These are phyloP conservation scores for Atrichornis clamosus DNA, from an alignment of 2,113 vertebrate species.

Conservation along the genomic window DNA sequence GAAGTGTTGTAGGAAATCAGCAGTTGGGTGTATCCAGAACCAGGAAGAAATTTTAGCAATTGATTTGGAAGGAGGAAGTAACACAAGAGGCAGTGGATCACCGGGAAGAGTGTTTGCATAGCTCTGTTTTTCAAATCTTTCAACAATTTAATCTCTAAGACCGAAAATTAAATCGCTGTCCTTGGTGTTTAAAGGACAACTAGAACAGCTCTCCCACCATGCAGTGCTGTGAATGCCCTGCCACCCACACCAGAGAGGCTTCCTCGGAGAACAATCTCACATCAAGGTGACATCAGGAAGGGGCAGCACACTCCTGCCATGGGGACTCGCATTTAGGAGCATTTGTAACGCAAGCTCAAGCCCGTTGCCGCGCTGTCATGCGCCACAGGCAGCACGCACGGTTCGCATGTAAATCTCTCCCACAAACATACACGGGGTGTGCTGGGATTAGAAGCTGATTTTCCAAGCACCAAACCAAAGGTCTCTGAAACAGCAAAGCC, in stretches of 20 bases:
- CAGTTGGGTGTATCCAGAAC: neutral
- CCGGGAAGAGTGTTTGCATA: neutral
- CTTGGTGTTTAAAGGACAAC: neutral
- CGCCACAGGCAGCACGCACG: rapidly evolving
- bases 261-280: neutral
- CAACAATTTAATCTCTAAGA: neutral
- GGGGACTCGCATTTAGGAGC: neutral
- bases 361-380: rapidly evolving
- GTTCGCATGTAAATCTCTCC: conserved; percentile 14
- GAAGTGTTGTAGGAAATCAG: neutral
- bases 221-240: neutral
- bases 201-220: neutral
- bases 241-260: neutral
- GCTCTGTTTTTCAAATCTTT: neutral
- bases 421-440: neutral
- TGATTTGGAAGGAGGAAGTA: neutral
- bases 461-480: neutral
- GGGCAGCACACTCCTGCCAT: neutral
- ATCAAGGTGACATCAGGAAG: neutral
- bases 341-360: neutral
- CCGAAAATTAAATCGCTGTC: neutral
- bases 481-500: neutral
- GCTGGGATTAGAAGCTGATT: neutral
- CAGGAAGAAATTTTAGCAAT: neutral
- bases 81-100: neutral